Evolutionary conservation across 2,797 vertebrate species (phyloP).

Genomic region (Eurystomus glaucurus): DNA sequence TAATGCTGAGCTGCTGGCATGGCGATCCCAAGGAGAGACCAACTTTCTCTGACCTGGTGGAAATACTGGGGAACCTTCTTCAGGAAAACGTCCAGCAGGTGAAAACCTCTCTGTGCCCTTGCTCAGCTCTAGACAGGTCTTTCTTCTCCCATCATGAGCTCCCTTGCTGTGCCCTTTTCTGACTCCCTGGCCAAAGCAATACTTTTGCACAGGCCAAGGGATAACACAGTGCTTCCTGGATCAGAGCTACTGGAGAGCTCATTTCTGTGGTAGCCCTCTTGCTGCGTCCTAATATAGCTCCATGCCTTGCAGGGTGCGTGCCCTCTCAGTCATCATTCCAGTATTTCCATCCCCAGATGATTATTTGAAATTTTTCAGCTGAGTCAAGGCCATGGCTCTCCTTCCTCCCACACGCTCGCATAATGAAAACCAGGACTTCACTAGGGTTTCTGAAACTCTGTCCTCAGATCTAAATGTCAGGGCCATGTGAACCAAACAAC

Average conservation of each 20-base stretch:
- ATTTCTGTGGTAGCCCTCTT: background rate
- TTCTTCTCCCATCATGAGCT: background rate
- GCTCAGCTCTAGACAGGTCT: background rate
- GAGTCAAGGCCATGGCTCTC: conserved; percentile 39
- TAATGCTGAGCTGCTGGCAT: conserved; percentile 98
- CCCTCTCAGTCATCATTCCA: background rate
- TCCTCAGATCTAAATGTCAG: conserved; percentile 52
- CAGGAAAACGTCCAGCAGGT: conserved; percentile 92
- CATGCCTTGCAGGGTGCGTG: background rate
- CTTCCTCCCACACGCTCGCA: background rate
- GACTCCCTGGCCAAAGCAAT: background rate
- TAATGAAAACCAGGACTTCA: conserved; percentile 51
- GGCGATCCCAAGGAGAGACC: conserved; percentile 95
- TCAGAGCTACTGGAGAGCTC: background rate
- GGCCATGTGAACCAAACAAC: conserved; percentile 26
- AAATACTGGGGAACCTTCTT: conserved; percentile 94
- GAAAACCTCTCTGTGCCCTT: conserved; percentile 54
- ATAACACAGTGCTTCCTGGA: background rate
- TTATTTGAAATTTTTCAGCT: conserved; percentile 52
- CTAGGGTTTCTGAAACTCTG: conserved; percentile 38
- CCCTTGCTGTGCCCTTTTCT: background rate
- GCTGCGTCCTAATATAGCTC: background rate
- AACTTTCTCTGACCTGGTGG: conserved; percentile 92
- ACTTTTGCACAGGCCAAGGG: background rate
- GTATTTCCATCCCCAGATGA: conserved; percentile 5